Evolutionary conservation across 2,888 invertebrate species (phyloP).

Genomic region (Parthenolecanium corni): DNA sequence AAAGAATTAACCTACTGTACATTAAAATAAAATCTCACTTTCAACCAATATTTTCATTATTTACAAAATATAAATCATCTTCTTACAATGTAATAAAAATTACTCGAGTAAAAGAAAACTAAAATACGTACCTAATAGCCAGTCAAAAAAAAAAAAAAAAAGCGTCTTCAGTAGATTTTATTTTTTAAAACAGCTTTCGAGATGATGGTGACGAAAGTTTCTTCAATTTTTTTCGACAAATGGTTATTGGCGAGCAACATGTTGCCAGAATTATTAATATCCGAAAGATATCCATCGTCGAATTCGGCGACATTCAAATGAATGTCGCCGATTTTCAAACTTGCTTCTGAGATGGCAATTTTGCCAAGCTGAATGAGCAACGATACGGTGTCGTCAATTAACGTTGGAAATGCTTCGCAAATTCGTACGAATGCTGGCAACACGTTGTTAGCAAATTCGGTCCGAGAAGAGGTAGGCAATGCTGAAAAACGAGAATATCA

Average conservation of each 20-base stretch:
- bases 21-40: neutral
- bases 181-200: slow-evolving; percentile 41
- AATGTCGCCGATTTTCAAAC: slow-evolving; percentile 45
- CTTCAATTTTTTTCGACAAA: slow-evolving; percentile 40
- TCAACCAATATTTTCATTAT: neutral
- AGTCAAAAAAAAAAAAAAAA: too few species aligned
- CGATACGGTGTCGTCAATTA: slow-evolving; percentile 77
- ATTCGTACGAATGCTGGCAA: slow-evolving; percentile 76
- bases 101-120: too few species aligned
- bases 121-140: too few species aligned
- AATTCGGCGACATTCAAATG: slow-evolving; percentile 25
- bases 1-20: too few species aligned
- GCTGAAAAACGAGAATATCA: slow-evolving; percentile 42
- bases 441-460: slow-evolving; percentile 70
- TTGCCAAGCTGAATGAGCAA: slow-evolving; percentile 74
- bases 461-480: slow-evolving; percentile 63
- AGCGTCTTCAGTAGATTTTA: slow-evolving; percentile 38
- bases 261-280: slow-evolving; percentile 10
- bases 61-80: neutral
- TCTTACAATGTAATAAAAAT: too few species aligned
- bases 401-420: slow-evolving; percentile 81
- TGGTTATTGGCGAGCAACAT: slow-evolving; percentile 33
- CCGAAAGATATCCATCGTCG: slow-evolving; percentile 35
- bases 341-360: slow-evolving; percentile 72
- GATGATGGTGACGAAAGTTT: slow-evolving; percentile 39